Conservation (phyloP, 2,888 invertebrate genomes). For the Drosophila subquinaria region DNA sequence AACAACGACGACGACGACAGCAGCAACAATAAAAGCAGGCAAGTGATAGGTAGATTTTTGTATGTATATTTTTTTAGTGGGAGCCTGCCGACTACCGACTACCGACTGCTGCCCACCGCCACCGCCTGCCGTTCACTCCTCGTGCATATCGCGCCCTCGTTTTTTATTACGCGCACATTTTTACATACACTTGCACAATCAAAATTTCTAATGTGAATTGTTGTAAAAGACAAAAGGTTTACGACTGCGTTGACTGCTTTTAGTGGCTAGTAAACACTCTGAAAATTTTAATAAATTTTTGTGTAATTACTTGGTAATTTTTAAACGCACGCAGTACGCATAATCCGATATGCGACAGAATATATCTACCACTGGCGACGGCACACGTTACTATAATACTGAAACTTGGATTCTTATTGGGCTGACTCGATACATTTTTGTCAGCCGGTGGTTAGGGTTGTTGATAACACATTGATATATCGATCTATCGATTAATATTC, state of each 20-base stretch:
- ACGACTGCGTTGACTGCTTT: constrained; percentile 15
- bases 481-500: too few relatives aligned
- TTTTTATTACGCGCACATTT: constrained; percentile 81
- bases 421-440: constrained; percentile 49
- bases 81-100: constrained; percentile 55
- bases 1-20: constrained; percentile 48
- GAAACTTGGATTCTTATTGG: constrained; percentile 61
- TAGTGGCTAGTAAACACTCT: constrained; percentile 39
- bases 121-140: constrained; percentile 47
- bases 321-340: constrained; percentile 75
- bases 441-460: constrained; percentile 47
- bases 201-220: constrained; percentile 43
- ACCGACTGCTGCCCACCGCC: constrained; percentile 38
- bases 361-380: constrained; percentile 67
- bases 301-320: constrained; percentile 72
- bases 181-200: constrained; percentile 79
- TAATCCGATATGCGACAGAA: constrained; percentile 67
- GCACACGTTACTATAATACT: constrained; percentile 73
- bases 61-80: constrained; percentile 68
- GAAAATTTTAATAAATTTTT: constrained; percentile 36
- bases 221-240: constrained; percentile 29
- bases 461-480: too few relatives aligned
- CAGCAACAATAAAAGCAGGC: constrained; percentile 28
- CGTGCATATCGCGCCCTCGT: constrained; percentile 78
- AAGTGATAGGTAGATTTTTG: constrained; percentile 77